These are phyloP conservation scores for Chaetophractus vellerosus DNA, from an alignment of 2,797 vertebrate species.

Conservation along the genomic window DNA sequence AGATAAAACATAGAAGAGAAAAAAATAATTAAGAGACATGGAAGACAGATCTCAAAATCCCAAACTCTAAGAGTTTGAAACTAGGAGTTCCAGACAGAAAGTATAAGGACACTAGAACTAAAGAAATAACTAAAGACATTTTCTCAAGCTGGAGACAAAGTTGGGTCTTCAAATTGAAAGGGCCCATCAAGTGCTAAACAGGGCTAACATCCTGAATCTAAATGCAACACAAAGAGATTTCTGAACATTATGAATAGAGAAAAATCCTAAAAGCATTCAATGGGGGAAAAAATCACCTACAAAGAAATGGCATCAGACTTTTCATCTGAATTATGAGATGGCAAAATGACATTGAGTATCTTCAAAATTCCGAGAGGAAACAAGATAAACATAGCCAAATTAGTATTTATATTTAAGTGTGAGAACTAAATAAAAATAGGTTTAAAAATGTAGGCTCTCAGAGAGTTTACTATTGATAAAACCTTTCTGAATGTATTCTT, in stretches of 20 bases:
- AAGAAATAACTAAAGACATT: background rate
- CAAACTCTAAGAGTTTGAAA: background rate
- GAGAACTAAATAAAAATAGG: constrained; percentile 42
- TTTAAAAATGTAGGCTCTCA: constrained; percentile 36
- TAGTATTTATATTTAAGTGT: constrained; percentile 25
- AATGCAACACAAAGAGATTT: constrained; percentile 14
- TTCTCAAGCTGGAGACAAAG: constrained; percentile 24
- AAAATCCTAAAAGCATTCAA: background rate
- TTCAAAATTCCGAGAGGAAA: constrained; percentile 48
- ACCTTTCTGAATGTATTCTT: background rate
- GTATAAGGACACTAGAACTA: background rate
- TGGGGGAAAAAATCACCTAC: background rate
- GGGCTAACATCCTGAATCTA: background rate
- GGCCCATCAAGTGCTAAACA: background rate
- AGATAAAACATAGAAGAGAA: background rate
- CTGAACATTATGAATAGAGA: constrained; percentile 16
- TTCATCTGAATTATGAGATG: constrained; percentile 22
- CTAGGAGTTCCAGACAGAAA: background rate
- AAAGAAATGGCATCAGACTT: background rate
- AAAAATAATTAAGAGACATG: background rate
- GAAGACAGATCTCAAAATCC: background rate
- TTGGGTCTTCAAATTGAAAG: constrained; percentile 4
- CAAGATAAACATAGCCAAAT: constrained; percentile 22
- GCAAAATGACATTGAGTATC: constrained; percentile 2
- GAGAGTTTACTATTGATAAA: background rate